Evolutionary conservation across 2,888 invertebrate species (phyloP), one percentile per base, ranked within the genome.

Genomic region (Callyntrura guangdongensis): DNA sequence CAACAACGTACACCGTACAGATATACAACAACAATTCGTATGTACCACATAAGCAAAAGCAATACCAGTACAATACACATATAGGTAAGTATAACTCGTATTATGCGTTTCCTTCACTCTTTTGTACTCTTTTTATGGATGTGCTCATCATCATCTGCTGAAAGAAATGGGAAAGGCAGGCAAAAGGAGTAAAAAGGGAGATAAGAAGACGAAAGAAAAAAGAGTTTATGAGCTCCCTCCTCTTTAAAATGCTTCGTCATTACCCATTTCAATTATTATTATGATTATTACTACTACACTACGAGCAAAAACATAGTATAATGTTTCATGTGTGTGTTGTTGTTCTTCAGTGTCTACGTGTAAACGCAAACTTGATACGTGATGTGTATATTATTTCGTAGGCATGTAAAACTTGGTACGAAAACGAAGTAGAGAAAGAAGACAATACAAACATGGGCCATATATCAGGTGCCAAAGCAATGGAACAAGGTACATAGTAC

Each of bases 181-280:
- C n/a, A n/a, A n/a, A n/a, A 72, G 72, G 17, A 11, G 20, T 2
- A 47, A 25, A 79, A 27, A 8, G n/a, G 14, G n/a, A n/a, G n/a
- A n/a, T 25, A 47, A 36, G 9, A 20, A 79, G 5, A 25, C 49
- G 49, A 22, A 36, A 79, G 17, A 64, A 81, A 64, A 47, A 82
- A 82, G 36, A 36, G 61, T 82, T 82, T 82, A 82, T 47, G 82
- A 82, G 64, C 77, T 20, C 9, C 88, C 72, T 83, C 69, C 69
- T 88, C 61, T 67, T 59, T 45, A 72, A 91, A 87, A 74, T 91
- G 91, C 91, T 45, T 72, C 91, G 91, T 91, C 91, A 91, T 91
- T 84, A 56, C 87, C 61, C 87, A 84, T 91, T 91, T 91, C 91
- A 91, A 91, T 91, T 91, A 91, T 91, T 82, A 91, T 91, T 83